phyloP scores from a whole-genome alignment of 2,888 invertebrate species.

The Zelleria hepariella region DNA sequence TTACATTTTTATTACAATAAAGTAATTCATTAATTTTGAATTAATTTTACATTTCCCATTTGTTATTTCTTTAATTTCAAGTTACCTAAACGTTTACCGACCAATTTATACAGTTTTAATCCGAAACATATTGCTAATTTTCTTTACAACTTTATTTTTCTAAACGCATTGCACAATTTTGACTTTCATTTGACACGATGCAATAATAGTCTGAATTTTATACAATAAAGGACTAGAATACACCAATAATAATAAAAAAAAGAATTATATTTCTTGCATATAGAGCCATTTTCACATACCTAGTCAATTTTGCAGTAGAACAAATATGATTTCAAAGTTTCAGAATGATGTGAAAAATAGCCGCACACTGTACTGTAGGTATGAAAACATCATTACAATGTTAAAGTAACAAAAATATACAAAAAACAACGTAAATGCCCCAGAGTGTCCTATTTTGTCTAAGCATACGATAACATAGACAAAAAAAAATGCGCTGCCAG shows the following conservation, averaged over 20 bases:
- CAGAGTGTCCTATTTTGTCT: slow-evolving; percentile 47
- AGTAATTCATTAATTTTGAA: slow-evolving; percentile 58
- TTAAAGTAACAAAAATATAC: background rate
- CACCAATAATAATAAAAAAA: slow-evolving; percentile 53
- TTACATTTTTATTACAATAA: slow-evolving; percentile 42
- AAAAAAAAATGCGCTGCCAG: slow-evolving; percentile 53
- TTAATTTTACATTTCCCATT: slow-evolving; percentile 25
- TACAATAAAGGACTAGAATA: slow-evolving; percentile 58
- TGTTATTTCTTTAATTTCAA: slow-evolving; percentile 27
- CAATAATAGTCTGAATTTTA: slow-evolving; percentile 24
- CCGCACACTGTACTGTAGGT: background rate
- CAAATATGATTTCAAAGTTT: too few species aligned
- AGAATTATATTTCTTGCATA: background rate
- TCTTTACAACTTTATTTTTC: slow-evolving; percentile 13
- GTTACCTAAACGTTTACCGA: slow-evolving; percentile 16
- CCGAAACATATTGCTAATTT: slow-evolving; percentile 25
- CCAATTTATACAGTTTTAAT: slow-evolving; percentile 16
- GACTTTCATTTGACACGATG: background rate
- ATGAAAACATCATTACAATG: background rate
- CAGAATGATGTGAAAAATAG: too few species aligned
- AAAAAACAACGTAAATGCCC: slow-evolving; percentile 53
- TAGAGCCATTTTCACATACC: slow-evolving; percentile 1
- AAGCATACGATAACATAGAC: slow-evolving; percentile 45
- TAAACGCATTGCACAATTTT: background rate
- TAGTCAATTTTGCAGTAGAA: background rate